phyloP scores from a whole-genome alignment of 2,888 invertebrate species.

The Athalia cordata region DNA sequence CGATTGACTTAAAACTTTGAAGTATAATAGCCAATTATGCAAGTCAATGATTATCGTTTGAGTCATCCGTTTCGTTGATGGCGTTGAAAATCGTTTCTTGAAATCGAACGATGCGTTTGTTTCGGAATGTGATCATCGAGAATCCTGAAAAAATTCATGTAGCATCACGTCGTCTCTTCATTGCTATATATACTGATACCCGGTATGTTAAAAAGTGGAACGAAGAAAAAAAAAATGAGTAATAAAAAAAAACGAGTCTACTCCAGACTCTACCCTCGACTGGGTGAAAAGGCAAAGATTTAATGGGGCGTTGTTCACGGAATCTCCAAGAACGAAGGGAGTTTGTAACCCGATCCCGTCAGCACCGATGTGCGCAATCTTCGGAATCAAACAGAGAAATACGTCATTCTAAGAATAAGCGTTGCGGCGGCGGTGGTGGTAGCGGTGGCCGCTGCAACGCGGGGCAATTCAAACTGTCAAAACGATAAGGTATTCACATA shows the following conservation, averaged over 20 bases:
- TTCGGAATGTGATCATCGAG: too few relatives aligned
- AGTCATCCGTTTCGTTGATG: too few relatives aligned
- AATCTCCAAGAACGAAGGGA: slow-evolving; percentile 59
- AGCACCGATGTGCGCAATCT: slow-evolving; percentile 62
- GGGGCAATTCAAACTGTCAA: slow-evolving; percentile 67
- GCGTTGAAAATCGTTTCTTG: too few relatives aligned
- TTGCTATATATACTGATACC: background rate
- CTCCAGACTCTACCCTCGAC: slow-evolving; percentile 24
- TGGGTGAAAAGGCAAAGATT: slow-evolving; percentile 34
- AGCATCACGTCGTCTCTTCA: background rate
- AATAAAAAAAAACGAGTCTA: background rate
- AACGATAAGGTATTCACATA: slow-evolving; percentile 69
- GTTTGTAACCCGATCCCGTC: slow-evolving; percentile 65
- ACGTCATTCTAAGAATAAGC: slow-evolving; percentile 70
- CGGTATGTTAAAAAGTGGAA: slow-evolving; percentile 5
- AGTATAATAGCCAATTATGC: too few relatives aligned
- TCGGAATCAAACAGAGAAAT: slow-evolving; percentile 69
- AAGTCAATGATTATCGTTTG: too few relatives aligned
- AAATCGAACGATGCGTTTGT: too few relatives aligned
- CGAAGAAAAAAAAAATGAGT: background rate
- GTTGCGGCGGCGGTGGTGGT: slow-evolving; percentile 36
- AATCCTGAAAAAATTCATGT: too few relatives aligned
- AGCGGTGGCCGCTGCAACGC: slow-evolving; percentile 47
- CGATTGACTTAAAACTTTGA: too few relatives aligned
- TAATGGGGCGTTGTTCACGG: slow-evolving; percentile 45